A percentile compares a stretch with the other conserved stretches of the same genome.
These are phyloP conservation scores for Dryomyza anilis DNA, from an alignment of 2,888 invertebrate species.

Conservation along the genomic window DNA sequence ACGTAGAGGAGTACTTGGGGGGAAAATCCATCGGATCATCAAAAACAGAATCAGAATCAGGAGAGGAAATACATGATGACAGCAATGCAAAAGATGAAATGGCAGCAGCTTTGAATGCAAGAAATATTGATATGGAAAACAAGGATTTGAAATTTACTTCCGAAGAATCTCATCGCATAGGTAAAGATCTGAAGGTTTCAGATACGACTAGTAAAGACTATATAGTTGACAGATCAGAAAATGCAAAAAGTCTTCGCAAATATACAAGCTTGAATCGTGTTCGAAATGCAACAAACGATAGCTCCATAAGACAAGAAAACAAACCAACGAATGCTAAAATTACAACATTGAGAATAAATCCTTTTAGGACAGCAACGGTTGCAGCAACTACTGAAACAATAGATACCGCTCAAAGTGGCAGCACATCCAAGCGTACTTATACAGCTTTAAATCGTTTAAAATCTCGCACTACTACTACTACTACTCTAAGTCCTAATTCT, in stretches of 20 bases:
- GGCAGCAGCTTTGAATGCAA: background rate
- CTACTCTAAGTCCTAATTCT: too few species aligned
- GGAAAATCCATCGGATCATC: conserved; percentile 38
- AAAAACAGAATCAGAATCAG: conserved; percentile 26
- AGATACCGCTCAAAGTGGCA: background rate
- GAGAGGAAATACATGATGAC: conserved; percentile 37
- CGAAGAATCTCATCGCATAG: background rate
- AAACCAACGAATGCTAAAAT: background rate
- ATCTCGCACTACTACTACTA: conserved; percentile 25
- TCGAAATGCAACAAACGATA: conserved; percentile 16
- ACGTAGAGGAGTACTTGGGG: conserved; percentile 50
- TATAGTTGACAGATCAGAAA: conserved; percentile 24
- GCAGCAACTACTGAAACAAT: background rate
- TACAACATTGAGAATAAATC: background rate
- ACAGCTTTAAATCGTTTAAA: conserved; percentile 30
- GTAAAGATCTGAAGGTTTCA: background rate
- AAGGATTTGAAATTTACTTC: too few species aligned
- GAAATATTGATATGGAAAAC: background rate
- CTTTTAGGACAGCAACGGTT: background rate
- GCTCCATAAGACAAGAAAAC: background rate
- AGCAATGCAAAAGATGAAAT: conserved; percentile 25
- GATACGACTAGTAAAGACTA: conserved; percentile 15
- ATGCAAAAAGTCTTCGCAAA: conserved; percentile 33
- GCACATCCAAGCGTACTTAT: conserved; percentile 25
- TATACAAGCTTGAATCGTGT: conserved; percentile 36